Evolutionary conservation across 1,140 invertebrate genomes (phyloP).

Genomic region (Drosophila sproati): DNA sequence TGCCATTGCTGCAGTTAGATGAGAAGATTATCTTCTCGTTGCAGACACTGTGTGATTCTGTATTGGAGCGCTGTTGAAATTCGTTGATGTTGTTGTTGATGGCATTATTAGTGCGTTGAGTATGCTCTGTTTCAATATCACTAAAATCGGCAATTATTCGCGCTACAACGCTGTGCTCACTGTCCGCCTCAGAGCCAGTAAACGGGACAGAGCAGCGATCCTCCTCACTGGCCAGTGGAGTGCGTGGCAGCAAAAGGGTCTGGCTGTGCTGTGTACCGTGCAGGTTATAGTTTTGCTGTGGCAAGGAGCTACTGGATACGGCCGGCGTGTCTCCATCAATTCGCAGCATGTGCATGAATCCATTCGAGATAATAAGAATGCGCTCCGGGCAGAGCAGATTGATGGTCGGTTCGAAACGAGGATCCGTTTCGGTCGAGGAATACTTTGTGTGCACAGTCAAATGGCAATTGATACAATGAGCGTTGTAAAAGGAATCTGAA

Average conservation of each 20-base stretch:
- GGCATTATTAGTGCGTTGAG: constrained; percentile 46
- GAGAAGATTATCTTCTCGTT: constrained; percentile 66
- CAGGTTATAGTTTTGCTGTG: constrained; percentile 49
- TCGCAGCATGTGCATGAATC: constrained; percentile 83
- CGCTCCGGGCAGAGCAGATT: constrained; percentile 81
- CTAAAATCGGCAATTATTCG: constrained; percentile 83
- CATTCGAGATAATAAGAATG: constrained; percentile 81
- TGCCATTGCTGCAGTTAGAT: constrained; percentile 44
- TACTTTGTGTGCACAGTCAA: constrained; percentile 84
- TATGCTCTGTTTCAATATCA: constrained; percentile 77
- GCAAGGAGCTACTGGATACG: constrained; percentile 48
- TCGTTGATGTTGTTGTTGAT: constrained; percentile 45
- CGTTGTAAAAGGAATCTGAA: constrained; percentile 74
- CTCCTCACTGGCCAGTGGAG: constrained; percentile 55
- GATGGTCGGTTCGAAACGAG: constrained; percentile 72
- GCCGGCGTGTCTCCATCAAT: constrained; percentile 71
- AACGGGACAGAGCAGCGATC: constrained; percentile 59
- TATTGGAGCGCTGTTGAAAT: constrained; percentile 16
- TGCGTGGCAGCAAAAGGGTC: constrained; percentile 46
- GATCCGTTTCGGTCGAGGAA: constrained; percentile 79
- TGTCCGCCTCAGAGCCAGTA: constrained; percentile 62
- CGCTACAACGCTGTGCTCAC: constrained; percentile 78
- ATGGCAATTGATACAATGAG: constrained; percentile 82
- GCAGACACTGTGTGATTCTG: constrained; percentile 10
- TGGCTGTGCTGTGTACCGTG: constrained; percentile 39